phyloP scores from a whole-genome alignment of 2,797 vertebrate genomes.

The Onychomys arenicola region DNA sequence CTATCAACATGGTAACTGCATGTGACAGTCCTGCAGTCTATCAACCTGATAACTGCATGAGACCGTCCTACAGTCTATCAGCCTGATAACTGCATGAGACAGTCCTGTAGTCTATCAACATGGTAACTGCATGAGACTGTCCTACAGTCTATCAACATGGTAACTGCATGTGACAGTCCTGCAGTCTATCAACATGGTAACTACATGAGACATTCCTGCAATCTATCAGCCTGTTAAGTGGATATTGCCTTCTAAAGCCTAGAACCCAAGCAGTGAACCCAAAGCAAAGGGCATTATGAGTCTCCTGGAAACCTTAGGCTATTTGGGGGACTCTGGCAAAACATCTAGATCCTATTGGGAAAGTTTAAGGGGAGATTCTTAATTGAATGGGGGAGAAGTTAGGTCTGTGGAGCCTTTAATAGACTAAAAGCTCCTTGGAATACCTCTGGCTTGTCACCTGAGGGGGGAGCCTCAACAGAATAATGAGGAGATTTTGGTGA shows the following conservation, averaged over 20 bases:
- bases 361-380: slow-evolving; percentile 75
- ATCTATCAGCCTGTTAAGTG: neutral
- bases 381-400: slow-evolving; percentile 76
- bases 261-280: slow-evolving; percentile 67
- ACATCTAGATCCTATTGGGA: slow-evolving; percentile 69
- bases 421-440: slow-evolving; percentile 78
- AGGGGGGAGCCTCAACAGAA: slow-evolving; percentile 72
- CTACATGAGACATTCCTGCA: neutral
- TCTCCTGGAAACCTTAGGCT: slow-evolving; percentile 55
- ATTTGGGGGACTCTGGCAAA: slow-evolving; percentile 65
- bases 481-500: slow-evolving; percentile 77
- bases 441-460: slow-evolving; percentile 78
- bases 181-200: neutral
- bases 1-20: neutral
- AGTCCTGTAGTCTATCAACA: neutral
- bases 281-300: slow-evolving; percentile 55
- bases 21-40: neutral
- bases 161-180: neutral
- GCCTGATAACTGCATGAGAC: neutral
- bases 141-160: neutral
- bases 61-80: neutral
- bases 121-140: neutral
- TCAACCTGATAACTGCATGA: neutral
- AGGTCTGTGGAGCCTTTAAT: slow-evolving; percentile 74
- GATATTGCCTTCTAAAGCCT: slow-evolving; percentile 56